These are phyloP conservation scores for Guaruba guarouba DNA, from an alignment of 2,113 vertebrate genomes.

Conservation along the genomic window DNA sequence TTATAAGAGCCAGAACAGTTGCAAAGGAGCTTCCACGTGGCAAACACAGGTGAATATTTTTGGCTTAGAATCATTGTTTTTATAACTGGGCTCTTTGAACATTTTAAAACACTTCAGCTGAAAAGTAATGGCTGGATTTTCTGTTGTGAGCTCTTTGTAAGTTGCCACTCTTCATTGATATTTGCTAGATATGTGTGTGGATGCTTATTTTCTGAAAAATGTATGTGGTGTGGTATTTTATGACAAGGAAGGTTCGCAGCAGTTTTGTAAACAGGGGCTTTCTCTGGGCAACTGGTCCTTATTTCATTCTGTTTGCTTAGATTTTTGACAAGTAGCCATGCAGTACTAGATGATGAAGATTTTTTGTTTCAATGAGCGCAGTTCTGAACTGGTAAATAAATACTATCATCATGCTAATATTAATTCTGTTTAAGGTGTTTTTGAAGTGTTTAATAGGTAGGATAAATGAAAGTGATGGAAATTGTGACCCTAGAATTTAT, in stretches of 20 bases:
- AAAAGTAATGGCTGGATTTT: background rate
- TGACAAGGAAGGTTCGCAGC: background rate
- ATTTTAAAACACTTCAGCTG: background rate
- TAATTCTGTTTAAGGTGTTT: background rate
- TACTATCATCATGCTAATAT: background rate
- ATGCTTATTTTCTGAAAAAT: background rate
- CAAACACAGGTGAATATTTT: slow-evolving; percentile 18
- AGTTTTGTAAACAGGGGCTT: background rate
- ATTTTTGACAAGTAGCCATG: background rate
- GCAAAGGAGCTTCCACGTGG: background rate
- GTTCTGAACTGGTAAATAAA: background rate
- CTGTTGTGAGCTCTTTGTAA: background rate
- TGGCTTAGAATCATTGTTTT: background rate
- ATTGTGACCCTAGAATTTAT: slow-evolving; percentile 22
- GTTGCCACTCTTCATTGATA: background rate
- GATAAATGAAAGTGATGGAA: background rate
- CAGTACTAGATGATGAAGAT: background rate
- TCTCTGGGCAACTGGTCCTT: background rate
- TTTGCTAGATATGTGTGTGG: background rate
- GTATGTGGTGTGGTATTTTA: fast-evolving
- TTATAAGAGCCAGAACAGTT: background rate
- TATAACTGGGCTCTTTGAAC: background rate
- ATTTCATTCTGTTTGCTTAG: background rate
- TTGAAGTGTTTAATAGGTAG: background rate
- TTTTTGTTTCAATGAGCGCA: background rate